A percentile compares a stretch with the other conserved stretches of the same genome.
Conservation (phyloP, 2,888 invertebrate species). For the Pecten maximus region DNA sequence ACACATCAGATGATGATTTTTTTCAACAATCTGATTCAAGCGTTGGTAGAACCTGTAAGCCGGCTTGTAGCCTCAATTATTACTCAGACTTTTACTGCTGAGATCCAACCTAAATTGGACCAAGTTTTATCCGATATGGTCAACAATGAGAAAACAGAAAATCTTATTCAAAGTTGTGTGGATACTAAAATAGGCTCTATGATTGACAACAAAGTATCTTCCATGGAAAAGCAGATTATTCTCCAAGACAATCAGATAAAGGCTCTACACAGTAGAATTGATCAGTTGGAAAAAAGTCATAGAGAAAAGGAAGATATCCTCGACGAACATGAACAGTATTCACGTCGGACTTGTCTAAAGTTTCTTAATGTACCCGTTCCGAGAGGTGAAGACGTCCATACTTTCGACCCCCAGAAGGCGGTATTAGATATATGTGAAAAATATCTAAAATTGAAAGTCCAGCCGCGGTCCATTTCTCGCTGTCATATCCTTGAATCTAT, state of each 20-base stretch:
- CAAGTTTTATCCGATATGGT: neutral
- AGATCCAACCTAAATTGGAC: neutral
- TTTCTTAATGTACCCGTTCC: too few relatives aligned
- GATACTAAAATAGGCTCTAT: neutral
- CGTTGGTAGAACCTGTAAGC: neutral
- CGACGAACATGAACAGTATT: neutral
- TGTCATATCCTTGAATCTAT: too few relatives aligned
- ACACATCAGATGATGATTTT: neutral
- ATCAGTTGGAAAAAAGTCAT: neutral
- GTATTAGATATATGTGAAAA: too few relatives aligned
- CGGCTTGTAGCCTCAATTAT: neutral
- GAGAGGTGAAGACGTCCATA: too few relatives aligned
- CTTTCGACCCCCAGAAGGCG: too few relatives aligned
- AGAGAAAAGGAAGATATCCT: neutral
- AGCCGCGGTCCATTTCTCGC: too few relatives aligned
- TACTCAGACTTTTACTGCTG: neutral
- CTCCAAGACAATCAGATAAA: neutral
- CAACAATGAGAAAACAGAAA: neutral
- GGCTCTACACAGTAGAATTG: neutral
- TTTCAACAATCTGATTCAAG: neutral
- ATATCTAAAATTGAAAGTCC: too few relatives aligned
- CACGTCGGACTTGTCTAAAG: too few relatives aligned
- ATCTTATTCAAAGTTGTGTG: neutral
- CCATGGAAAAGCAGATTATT: neutral
- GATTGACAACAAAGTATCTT: neutral